These are phyloP conservation scores for Tetramorium simillimum DNA, from an alignment of 1,140 invertebrate species.

Conservation along the genomic window DNA sequence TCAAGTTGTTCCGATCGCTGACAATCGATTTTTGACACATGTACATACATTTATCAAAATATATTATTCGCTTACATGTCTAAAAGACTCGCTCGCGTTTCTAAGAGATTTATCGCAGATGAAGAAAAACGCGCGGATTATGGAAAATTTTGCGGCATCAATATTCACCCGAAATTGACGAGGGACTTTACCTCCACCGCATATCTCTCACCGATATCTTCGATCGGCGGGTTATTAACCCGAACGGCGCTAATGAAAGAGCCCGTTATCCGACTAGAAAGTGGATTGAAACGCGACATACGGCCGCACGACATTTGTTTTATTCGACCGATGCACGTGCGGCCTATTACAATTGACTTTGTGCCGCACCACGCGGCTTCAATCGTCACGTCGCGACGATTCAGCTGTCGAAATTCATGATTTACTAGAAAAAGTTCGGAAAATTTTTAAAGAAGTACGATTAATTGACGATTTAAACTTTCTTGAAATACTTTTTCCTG, in stretches of 20 bases:
- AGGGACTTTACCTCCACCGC: background rate
- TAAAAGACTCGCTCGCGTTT: background rate
- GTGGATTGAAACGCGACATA: constrained; percentile 56
- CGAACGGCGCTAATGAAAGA: constrained; percentile 7
- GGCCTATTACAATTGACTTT: constrained; percentile 53
- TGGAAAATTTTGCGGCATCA: background rate
- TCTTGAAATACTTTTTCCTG: background rate
- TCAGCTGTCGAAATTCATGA: constrained; percentile 5
- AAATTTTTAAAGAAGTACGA: background rate
- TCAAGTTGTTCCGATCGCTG: background rate
- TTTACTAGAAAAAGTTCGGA: constrained; percentile 17
- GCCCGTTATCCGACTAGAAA: constrained; percentile 43
- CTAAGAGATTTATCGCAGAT: background rate
- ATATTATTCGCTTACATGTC: background rate
- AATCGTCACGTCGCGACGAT: background rate
- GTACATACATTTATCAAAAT: background rate
- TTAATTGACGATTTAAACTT: background rate
- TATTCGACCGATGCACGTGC: constrained; percentile 34
- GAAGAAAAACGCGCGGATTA: background rate
- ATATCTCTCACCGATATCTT: constrained; percentile 13
- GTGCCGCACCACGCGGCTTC: constrained; percentile 31
- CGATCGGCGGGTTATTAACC: constrained; percentile 51
- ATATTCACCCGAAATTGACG: background rate
- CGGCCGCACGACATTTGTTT: constrained; percentile 60
- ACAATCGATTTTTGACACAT: background rate